Evolutionary conservation across 2,888 invertebrate genomes (phyloP).

Genomic region (Tenthredo livida): DNA sequence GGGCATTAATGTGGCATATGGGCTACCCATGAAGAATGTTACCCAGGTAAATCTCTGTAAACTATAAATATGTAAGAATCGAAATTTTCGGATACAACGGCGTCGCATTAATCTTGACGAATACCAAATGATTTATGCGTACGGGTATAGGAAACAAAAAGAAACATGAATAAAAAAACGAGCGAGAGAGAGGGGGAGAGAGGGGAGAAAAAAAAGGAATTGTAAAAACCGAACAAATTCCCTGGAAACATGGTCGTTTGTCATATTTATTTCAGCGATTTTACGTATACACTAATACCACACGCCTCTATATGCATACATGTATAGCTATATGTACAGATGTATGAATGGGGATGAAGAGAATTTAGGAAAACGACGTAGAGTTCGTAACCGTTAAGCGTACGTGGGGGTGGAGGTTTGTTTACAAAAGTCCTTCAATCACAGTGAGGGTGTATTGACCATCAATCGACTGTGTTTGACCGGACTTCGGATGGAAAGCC

Average conservation of each 20-base stretch:
- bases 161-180: neutral
- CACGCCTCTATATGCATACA: neutral
- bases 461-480: conserved; percentile 36
- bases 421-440: conserved; percentile 39
- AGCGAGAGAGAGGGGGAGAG: neutral
- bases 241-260: conserved; percentile 26
- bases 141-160: neutral
- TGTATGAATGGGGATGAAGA: conserved; percentile 6
- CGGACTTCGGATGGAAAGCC: conserved; percentile 22
- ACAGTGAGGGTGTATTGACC: conserved; percentile 17
- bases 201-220: neutral
- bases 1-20: no score
- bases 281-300: neutral
- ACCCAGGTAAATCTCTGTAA: no score
- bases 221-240: conserved; percentile 25
- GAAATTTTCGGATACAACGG: neutral
- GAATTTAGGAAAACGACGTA: neutral
- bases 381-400: neutral
- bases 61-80: conserved; percentile 15
- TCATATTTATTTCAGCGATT: conserved; percentile 45
- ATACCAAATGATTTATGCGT: neutral
- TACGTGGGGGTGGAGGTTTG: neutral
- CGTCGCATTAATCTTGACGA: conserved; percentile 16
- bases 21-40: no score
- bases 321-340: neutral